Evolutionary conservation across 2,113 vertebrate species (phyloP).

Genomic region (Gyps fulvus): DNA sequence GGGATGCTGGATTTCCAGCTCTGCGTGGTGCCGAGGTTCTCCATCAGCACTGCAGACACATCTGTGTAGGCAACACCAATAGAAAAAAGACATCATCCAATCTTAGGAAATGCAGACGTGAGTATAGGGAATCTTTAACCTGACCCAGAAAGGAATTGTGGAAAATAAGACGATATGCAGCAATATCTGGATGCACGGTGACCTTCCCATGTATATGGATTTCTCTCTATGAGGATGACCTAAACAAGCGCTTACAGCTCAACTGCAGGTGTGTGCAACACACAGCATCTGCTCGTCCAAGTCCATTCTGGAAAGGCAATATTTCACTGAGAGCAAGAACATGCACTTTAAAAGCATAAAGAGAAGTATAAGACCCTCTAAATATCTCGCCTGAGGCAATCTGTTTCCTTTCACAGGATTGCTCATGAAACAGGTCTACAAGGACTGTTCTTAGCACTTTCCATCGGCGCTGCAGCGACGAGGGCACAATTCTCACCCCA

Average conservation of each 20-base stretch:
- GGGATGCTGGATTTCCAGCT: not conserved
- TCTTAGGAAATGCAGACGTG: not conserved
- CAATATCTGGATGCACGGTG: accelerated
- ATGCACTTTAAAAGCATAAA: not conserved
- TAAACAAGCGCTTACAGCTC: not conserved
- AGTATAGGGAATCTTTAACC: not conserved
- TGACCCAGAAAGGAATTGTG: not conserved
- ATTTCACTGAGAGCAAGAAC: not conserved
- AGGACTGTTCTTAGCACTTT: not conserved
- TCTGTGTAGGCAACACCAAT: not conserved
- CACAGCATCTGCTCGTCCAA: not conserved
- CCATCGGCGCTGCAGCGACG: not conserved
- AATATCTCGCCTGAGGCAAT: slow-evolving; percentile 17
- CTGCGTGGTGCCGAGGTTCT: accelerated
- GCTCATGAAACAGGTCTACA: not conserved
- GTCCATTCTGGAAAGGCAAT: not conserved
- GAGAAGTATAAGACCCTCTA: not conserved
- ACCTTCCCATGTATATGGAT: accelerated
- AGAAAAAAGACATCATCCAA: not conserved
- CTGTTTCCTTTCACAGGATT: not conserved
- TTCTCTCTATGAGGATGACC: not conserved
- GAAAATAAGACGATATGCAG: not conserved
- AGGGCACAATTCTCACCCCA: not conserved
- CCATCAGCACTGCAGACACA: not conserved
- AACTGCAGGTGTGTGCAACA: accelerated